phyloP scores from a whole-genome alignment of 1,140 invertebrate genomes.

The Drosophila biarmipes region DNA sequence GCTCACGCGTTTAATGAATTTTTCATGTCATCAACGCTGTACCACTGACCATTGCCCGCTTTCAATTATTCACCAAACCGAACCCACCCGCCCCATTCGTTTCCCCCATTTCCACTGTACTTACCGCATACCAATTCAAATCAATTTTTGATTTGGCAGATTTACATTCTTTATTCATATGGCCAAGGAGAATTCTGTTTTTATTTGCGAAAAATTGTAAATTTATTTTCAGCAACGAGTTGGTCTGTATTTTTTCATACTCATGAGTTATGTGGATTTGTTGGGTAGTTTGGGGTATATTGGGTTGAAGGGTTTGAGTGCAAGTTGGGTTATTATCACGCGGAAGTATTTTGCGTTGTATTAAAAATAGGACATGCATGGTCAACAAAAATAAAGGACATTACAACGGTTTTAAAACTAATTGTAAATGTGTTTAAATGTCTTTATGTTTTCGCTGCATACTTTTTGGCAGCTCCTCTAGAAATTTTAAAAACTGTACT shows the following conservation, averaged over 20 bases:
- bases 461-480: no score
- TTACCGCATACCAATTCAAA: constrained; percentile 78
- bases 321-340: background rate
- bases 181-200: constrained; percentile 26
- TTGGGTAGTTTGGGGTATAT: constrained; percentile 1
- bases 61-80: constrained; percentile 34
- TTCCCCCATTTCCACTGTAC: constrained; percentile 57
- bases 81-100: background rate
- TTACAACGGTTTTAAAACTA: no score
- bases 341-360: background rate
- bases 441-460: no score
- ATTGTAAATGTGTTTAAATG: background rate
- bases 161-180: constrained; percentile 52
- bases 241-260: constrained; percentile 6
- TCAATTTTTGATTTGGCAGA: constrained; percentile 76
- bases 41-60: constrained; percentile 33
- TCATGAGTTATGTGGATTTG: background rate
- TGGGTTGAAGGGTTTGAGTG: no score
- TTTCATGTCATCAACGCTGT: constrained; percentile 65
- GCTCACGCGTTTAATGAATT: constrained; percentile 75
- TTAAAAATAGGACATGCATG: background rate
- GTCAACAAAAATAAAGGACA: background rate
- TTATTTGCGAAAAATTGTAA: constrained; percentile 55
- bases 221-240: constrained; percentile 43
- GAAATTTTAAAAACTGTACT: no score